Conservation (phyloP, 1,140 invertebrate genomes). For the Meloidogyne floridensis region DNA sequence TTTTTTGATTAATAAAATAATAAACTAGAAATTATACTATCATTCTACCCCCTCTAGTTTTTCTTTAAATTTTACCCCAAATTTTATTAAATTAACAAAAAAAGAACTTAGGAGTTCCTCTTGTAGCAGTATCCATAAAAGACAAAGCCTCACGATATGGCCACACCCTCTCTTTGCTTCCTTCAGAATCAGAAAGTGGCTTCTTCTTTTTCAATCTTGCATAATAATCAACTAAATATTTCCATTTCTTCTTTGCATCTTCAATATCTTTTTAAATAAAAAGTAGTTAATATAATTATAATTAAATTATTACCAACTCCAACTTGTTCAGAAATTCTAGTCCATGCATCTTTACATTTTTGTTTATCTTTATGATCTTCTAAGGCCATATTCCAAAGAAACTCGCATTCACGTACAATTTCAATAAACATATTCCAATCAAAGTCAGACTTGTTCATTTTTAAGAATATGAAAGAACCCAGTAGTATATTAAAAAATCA, state of each 20-base stretch:
- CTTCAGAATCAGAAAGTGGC: constrained; percentile 4
- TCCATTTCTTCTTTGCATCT: constrained; percentile 20
- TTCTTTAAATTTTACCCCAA: too few relatives aligned
- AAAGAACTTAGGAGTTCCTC: neutral
- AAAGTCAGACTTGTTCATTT: neutral
- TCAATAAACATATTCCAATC: constrained; percentile 15
- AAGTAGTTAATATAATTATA: constrained; percentile 8
- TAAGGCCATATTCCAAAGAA: constrained; percentile 11
- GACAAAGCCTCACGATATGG: neutral
- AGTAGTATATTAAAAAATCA: too few relatives aligned
- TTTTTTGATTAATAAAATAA: neutral
- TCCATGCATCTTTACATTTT: neutral
- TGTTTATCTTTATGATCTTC: constrained; percentile 15
- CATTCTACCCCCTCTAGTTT: too few relatives aligned
- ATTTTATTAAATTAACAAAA: too few relatives aligned
- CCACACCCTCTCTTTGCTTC: neutral
- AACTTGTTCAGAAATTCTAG: constrained; percentile 17
- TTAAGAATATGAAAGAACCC: neutral
- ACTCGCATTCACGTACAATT: constrained; percentile 8
- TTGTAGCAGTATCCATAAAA: neutral
- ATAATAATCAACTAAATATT: constrained; percentile 24
- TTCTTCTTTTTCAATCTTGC: constrained; percentile 18
- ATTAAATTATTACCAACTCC: constrained; percentile 11
- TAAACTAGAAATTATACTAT: too few relatives aligned
- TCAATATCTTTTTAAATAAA: neutral